Evolutionary conservation across 2,888 invertebrate genomes (phyloP), one percentile per base, ranked within the genome.

Genomic region (Hemistola chrysoprasaria): DNA sequence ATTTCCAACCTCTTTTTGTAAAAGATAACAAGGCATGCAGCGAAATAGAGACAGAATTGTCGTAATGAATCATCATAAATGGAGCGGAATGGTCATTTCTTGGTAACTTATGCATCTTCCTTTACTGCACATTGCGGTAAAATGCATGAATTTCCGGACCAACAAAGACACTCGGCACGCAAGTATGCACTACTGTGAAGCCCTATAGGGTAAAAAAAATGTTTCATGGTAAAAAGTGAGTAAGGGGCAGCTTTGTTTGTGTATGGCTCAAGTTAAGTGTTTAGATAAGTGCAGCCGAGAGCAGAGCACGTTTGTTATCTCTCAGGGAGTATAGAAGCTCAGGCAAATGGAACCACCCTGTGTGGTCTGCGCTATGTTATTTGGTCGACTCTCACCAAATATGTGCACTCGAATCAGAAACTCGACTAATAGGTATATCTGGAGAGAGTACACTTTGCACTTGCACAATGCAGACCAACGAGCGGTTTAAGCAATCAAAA

Each of bases 221-320:
- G 65, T 76, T 84, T 80, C 71, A 72, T 78, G 73, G 82, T 85
- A 86, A 87, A 86, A 86, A 86, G 74, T 78, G 65, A 82, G 82
- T 82, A 77, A 78, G 75, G 76, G 72, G 75, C 68, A 74, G 79
- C 79, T 81, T 82, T 88, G 85, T 87, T 87, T 87, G 82, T 85
- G 77, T 79, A 79, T 71, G 76, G 80, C 71, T 73, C 73, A 78
- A 75, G 79, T 78, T 81, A 81, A 87, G 88, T 87, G 88, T 87
- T 88, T 88, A 84, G 83, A 86, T 87, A 88, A 88, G 86, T 85
- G 86, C 77, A 78, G 72, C 73, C 69, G 77, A 80, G 84, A 81
- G 80, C 74, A 66, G 70, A 68, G 76, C 75, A 65, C 83, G 84
- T 84, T 81, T 84, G 86, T 85, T 87, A 87, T 86, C 86, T 86